Evolutionary conservation across 2,797 vertebrate genomes (phyloP), one percentile per base, ranked within the genome.

Genomic region (Clarias pachynema): DNA sequence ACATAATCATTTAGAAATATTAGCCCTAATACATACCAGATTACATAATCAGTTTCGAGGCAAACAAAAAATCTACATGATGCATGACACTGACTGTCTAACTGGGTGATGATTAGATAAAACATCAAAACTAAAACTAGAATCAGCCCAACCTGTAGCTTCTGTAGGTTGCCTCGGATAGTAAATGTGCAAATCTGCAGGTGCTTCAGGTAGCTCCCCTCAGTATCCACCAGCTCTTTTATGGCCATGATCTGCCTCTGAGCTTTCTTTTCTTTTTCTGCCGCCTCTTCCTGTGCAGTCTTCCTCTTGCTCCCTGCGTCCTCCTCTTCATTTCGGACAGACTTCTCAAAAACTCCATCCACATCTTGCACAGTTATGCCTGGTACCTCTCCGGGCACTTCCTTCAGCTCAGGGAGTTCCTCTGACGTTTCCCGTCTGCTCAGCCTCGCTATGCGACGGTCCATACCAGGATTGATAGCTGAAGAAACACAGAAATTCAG

Each of bases 211-310:
- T 96, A 99, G 89, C 95, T 96, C 90, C 90, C 93, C 93, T 99
- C 98, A 0, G 97, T 97, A 87, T 94, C 89, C 24, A 98, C 89
- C 81, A 99, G 93, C 88, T 99, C 98, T 84, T 95, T 93, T 6
- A 96, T 82, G 0, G 96, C 94, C 91, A 97, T 90, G 69, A 70
- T 86, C 93, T 97, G 97, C 16, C 93, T 96, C 87, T 95, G 94
- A 29, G 94, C 90, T 0, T 37, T 89, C 84, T 87, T 93, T 91
- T 96, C 93, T 1, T 87, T 92, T 57, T 93, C 91, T 0, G 88
- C 88, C 1, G 89, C 88, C 0, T 90, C 91, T 85, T 94, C 91
- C 1, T 93, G 86, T 1, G 86, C 83, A 0, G 37, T 63, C 83
- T 82, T 91, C 86, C 75, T 93, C 12, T 37, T 83, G 0, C 81